A percentile compares a stretch with the other conserved stretches of the same genome.
Conservation (phyloP, 2,888 invertebrate species). For the Caenorhabditis sulstoni region DNA sequence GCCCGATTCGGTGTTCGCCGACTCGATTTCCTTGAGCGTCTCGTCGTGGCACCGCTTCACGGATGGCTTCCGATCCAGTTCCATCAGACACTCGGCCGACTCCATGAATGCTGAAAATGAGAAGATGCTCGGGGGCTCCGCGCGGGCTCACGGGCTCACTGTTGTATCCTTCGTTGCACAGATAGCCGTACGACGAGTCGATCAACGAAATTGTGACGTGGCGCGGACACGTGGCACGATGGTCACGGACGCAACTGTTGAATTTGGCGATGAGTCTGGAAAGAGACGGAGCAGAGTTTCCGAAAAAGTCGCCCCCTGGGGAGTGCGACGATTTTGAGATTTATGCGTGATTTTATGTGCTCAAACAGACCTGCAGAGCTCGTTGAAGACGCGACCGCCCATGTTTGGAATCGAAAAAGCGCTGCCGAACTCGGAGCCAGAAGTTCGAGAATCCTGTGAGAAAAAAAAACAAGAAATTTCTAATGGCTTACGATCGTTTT, state of each 20-base stretch:
- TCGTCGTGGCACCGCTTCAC: slow-evolving; percentile 79
- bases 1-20: slow-evolving; percentile 72
- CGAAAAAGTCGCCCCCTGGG: no score
- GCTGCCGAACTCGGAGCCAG: slow-evolving; percentile 67
- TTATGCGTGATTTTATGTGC: slow-evolving; percentile 43
- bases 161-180: slow-evolving; percentile 80
- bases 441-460: slow-evolving; percentile 50
- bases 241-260: slow-evolving; percentile 77
- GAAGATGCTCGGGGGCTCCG: no score
- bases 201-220: slow-evolving; percentile 80
- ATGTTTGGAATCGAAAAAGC: slow-evolving; percentile 77
- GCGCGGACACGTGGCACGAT: slow-evolving; percentile 71
- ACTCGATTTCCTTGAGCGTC: slow-evolving; percentile 77
- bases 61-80: slow-evolving; percentile 75
- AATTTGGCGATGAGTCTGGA: slow-evolving; percentile 78
- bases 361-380: slow-evolving; percentile 75
- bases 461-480: not conserved
- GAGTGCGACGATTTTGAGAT: slow-evolving; percentile 24
- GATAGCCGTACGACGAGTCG: slow-evolving; percentile 79
- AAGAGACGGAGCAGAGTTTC: slow-evolving; percentile 4
- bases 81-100: slow-evolving; percentile 80
- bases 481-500: no score
- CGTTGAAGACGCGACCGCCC: slow-evolving; percentile 79
- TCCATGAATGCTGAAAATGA: slow-evolving; percentile 79
- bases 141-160: no score